Evolutionary conservation across 2,888 invertebrate genomes (phyloP), one percentile per base, ranked within the genome.

Genomic region (Silvanus unidentatus): DNA sequence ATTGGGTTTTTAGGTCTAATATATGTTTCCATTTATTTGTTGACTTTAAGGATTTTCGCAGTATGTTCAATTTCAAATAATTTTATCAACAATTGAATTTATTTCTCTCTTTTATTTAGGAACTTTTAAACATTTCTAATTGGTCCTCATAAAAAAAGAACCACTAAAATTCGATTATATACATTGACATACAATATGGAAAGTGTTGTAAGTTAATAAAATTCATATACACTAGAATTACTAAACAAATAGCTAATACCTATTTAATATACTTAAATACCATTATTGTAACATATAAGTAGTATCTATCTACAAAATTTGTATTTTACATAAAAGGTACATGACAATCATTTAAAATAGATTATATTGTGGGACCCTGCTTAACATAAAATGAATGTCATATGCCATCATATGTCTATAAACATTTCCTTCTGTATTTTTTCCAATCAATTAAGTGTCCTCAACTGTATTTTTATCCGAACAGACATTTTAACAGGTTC

Each of bases 341-440:
- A 57, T 62, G 69, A 65, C 70, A 66, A 49, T 58, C 68, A 70
- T 63, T 65, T 63, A 64, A 13, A 66, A 64, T 64, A 69, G 65
- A 68, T 71, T 68, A 69, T 57, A 55, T 68, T 68, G 66, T 69
- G 66, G 66, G 70, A 72, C 72, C 72, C 72, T 72, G 72, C 70
- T 69, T 70, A 57, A 68, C 62, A 65, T 22, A 22, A 32, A 66
- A 65, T 69, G 68, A 62, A 56, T 68, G 71, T 63, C 69, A 64
- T 60, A 60, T 65, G 65, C 52, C 62, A 58, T 22, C 8, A 22
- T 22, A 22, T 22, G 13, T 32, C 10, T n/a, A 12, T 12, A n/a
- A 32, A 32, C 32, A 32, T 32, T 5, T 32, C n/a, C 13, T n/a
- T n/a, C n/a, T n/a, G n/a, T n/a, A 32, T 12, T 12, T 12, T 8